Base-by-base conservation (phyloP, 2,888 invertebrate species). In the Pegoplata infirma region DNA sequence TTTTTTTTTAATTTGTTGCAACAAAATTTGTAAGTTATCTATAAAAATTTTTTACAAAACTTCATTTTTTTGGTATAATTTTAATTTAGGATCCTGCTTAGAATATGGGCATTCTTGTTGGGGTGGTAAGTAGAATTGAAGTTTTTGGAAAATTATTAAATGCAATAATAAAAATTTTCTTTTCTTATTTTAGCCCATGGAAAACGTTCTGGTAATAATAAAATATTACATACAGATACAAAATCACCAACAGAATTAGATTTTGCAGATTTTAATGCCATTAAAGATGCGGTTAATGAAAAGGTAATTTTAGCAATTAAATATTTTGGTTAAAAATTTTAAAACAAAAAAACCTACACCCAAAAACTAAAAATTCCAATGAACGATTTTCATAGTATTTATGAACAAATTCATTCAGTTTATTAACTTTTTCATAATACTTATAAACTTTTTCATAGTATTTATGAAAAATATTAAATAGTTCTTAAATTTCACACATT, bases 21-120 rank as follows among this genome's bases (percentile, higher is more conserved):
- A 71, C 59, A 59, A 25, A 5, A n/a, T 63, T 12, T 17, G 17
- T 32, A 10, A 0, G 10, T 0, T 10, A 10, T 32, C 32, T 5
- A 2, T n/a, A 40, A 1, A 19, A 16, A 10, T n/a, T 55, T 0
- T 53, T 46, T 7, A 16, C 4, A 23, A n/a, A 21, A 6, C 28
- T 12, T 8, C 17, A 16, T 10, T 53, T 36, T 36, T 19, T 49
- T 12, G 16, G 46, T 61, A 61, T 55, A 12, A 55, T 67, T 69
- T 25, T 63, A 73, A 82, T 84, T 10, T 81, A 88, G 88, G 87
- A 76, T 88, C 88, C 80, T 88, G 88, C 58, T 76, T 88, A 83
- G 88, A 88, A 84, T 88, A 88, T 81, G 88, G 88, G 78, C 88
- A 88, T 76, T 88, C 88, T 3, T 88, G 88, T 77, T 88, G 88